A percentile compares a stretch with the other conserved stretches of the same genome.
phyloP scores from a whole-genome alignment of 2,113 vertebrate genomes.

The Tyto alba region DNA sequence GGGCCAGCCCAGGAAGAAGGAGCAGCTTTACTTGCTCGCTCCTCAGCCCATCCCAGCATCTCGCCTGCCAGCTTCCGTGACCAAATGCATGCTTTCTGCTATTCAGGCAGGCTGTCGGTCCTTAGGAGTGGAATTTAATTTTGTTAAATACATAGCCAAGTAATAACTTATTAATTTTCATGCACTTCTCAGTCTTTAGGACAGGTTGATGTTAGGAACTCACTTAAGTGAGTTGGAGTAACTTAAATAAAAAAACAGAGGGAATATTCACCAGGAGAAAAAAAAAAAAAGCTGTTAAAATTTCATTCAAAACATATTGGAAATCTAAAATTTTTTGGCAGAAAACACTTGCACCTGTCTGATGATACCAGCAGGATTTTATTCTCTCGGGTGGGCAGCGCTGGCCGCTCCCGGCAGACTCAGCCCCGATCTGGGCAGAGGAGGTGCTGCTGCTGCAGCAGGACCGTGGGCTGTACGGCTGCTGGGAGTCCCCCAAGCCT shows the following conservation, averaged over 20 bases:
- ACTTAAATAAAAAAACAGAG: neutral
- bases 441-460: neutral
- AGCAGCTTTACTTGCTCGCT: neutral
- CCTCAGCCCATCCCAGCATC: neutral
- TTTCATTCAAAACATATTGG: neutral
- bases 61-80: neutral
- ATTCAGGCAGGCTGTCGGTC: rapidly evolving
- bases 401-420: neutral
- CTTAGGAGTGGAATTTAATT: neutral
- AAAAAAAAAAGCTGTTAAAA: neutral
- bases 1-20: neutral
- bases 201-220: neutral
- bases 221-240: neutral
- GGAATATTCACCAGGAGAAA: neutral
- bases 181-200: neutral
- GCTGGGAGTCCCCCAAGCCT: neutral
- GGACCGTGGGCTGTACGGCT: rapidly evolving
- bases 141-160: neutral
- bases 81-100: neutral
- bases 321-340: neutral
- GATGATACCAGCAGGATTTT: neutral
- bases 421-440: rapidly evolving
- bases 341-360: neutral
- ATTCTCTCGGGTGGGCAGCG: neutral
- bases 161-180: neutral